Evolutionary conservation across 2,888 invertebrate species (phyloP), one percentile per base, ranked within the genome.

Genomic region (Caradrina clavipalpis): DNA sequence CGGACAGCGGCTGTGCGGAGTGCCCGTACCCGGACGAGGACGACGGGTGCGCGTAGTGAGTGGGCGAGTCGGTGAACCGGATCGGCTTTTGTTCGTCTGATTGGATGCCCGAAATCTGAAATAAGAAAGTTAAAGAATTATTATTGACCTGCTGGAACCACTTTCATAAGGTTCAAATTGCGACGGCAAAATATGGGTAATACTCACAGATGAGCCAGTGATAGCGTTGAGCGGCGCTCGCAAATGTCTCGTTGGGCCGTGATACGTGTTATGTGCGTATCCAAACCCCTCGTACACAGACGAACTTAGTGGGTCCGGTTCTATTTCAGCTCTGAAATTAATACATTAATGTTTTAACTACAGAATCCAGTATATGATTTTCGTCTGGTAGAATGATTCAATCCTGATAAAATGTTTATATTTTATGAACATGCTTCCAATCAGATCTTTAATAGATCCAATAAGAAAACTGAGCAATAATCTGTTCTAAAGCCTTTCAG

Each of bases 241-340:
- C 86, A 97, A 96, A 87, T 98, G 98, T 75, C 97, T 96, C 8
- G 98, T 97, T 55, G 98, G 98, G 0, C 98, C 99, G 92, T 99
- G 99, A 95, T 98, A 99, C 1, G 99, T 99, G 93, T 99, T 98
- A 91, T 98, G 98, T 51, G 97, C 97, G 90, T 97, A 98, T 0
- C 97, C 97, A 80, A 91, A 93, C 1, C 94, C 91, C 72, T 94
- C 95, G 86, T 91, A 93, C 60, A 90, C 81, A 0, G 91, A 82
- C 3, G 91, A 76, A 22, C 88, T 86, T 7, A 93, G 70, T 42
- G 95, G 90, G 80, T 95, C 88, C 0, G 91, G 81, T 61, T 95
- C 95, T 6, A 89, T n/a, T 68, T 95, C 95, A 50, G 91, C 51
- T 76, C 95, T 95, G 90, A 2, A 89, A 88, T 13, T 0, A 17